Percentiles rank a stretch among this genome's conserved stretches.
phyloP scores from a whole-genome alignment of 2,113 vertebrate genomes.

The Pomatorhinus ruficollis region DNA sequence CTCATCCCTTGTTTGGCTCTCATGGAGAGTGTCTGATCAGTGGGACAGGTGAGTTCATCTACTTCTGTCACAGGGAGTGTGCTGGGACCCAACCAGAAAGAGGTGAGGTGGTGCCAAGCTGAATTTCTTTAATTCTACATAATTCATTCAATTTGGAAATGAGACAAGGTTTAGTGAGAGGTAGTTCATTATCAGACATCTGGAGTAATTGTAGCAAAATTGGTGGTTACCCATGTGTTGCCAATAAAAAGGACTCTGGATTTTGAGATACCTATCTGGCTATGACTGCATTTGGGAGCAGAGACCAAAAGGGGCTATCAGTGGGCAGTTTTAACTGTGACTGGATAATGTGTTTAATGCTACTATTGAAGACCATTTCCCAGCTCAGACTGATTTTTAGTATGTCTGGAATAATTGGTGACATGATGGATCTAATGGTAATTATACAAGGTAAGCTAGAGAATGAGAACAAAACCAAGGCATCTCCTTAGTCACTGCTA shows the following conservation, averaged over 20 bases:
- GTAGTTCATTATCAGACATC: not conserved
- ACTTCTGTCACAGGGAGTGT: not conserved
- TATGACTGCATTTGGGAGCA: not conserved
- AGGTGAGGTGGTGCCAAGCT: not conserved
- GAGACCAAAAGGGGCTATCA: not conserved
- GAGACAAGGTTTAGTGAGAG: not conserved
- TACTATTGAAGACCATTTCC: not conserved
- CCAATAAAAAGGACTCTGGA: not conserved
- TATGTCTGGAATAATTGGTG: not conserved
- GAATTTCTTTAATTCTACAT: not conserved
- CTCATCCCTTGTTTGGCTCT: not conserved
- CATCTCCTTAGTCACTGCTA: not conserved
- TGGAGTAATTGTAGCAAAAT: not conserved
- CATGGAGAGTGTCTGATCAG: rapidly evolving
- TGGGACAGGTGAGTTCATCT: not conserved
- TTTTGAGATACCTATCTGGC: not conserved
- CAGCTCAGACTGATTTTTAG: not conserved
- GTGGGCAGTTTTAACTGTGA: not conserved
- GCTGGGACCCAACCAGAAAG: not conserved
- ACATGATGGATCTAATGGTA: not conserved
- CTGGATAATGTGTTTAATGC: not conserved
- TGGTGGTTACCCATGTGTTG: not conserved
- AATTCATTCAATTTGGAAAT: not conserved
- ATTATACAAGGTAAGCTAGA: not conserved
- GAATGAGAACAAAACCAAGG: not conserved